Conservation (phyloP, 2,113 vertebrate species). For the Ptilorrhoa leucosticta region DNA sequence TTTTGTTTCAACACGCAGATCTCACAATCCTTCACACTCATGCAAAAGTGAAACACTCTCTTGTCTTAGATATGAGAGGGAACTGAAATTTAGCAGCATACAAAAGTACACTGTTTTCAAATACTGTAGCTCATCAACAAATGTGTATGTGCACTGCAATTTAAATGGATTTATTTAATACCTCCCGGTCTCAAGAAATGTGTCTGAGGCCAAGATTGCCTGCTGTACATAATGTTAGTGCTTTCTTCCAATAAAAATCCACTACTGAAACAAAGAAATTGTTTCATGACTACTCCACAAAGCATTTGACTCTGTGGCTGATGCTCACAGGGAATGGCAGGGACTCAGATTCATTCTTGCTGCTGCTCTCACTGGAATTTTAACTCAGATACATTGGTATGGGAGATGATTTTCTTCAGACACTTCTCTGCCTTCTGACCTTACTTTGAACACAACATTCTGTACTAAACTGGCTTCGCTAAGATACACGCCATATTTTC, state of each 20-base stretch:
- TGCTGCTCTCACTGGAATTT: neutral
- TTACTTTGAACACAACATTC: neutral
- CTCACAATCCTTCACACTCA: neutral
- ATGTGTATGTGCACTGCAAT: neutral
- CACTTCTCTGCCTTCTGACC: neutral
- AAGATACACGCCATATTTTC: neutral
- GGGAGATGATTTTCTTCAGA: neutral
- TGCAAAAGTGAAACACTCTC: neutral
- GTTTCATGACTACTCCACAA: neutral
- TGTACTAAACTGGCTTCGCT: neutral
- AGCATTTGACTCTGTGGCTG: neutral
- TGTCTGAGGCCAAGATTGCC: neutral
- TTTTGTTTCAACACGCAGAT: neutral
- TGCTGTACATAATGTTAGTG: neutral
- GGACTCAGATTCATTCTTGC: neutral
- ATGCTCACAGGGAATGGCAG: accelerated
- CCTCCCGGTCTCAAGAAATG: neutral
- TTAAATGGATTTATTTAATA: neutral
- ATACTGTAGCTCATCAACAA: neutral
- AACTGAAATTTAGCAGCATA: neutral
- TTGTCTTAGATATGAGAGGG: neutral
- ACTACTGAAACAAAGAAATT: neutral
- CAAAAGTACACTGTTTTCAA: neutral
- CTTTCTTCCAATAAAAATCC: neutral
- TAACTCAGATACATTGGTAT: neutral